Base-by-base conservation (phyloP, 2,888 invertebrate genomes). In the Gerosis bhagava region DNA sequence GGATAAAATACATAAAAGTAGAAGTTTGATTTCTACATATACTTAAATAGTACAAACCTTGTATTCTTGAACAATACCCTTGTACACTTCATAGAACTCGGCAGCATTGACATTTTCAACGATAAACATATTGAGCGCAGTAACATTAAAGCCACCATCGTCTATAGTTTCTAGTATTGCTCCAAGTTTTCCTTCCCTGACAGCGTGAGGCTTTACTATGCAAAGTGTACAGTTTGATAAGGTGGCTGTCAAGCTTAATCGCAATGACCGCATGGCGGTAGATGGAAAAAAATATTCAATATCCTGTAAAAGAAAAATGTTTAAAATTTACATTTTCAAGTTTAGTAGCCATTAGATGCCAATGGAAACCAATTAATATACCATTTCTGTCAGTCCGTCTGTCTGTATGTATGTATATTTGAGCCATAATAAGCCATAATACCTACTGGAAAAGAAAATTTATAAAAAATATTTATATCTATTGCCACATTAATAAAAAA, bases 31-130 rank as follows among this genome's bases (percentile, higher is more conserved):
- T n/a, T n/a, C n/a, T n/a, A n/a, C n/a, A n/a, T n/a, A n/a, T n/a
- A n/a, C n/a, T n/a, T n/a, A n/a, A 40, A 22, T 21, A 5, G 6
- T 19, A 40, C 16, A 2, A 13, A 94, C 94, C 72, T 92, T 90
- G 70, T 93, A 95, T 63, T 96, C 96, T 1, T 93, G 92, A 24
- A 96, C 90, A 40, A 97, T 95, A 1, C 97, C 97, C 73, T 96
- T 96, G 76, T 98, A 98, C 3, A 98, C 94, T 83, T 98, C 97
- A 67, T 95, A 93, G 81, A 98, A 98, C 73, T 98, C 97, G 62
- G 96, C 95, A 3, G 96, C 96, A 73, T 97, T 95, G 0, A 93
- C 91, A 52, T 93, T 93, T 61, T 95, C 95, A 61, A 98, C 88
- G 50, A 93, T 89, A 59, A 94, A 92, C 92, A 96, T 94, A 74